Evolutionary conservation across 2,797 vertebrate genomes (phyloP).

Genomic region (Lates japonicus): DNA sequence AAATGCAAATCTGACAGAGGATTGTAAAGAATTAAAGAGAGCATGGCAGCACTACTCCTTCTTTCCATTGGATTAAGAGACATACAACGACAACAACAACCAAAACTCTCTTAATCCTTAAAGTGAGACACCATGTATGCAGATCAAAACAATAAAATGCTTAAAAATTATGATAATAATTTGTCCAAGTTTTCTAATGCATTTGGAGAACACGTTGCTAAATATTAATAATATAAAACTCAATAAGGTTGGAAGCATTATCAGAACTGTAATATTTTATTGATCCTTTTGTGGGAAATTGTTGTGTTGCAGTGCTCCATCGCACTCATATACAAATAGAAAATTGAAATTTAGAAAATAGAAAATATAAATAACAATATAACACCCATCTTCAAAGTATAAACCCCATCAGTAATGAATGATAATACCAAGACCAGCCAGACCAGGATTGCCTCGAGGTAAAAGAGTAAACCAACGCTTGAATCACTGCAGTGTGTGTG

Average conservation of each 20-base stretch:
- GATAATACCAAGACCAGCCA: slow-evolving; percentile 3
- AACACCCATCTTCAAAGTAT: too few relatives aligned
- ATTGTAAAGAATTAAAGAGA: slow-evolving; percentile 32
- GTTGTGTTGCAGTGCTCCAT: too few relatives aligned
- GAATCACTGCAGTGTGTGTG: background rate
- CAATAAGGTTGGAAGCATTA: slow-evolving; percentile 21
- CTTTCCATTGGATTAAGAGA: slow-evolving; percentile 12
- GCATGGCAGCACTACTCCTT: background rate
- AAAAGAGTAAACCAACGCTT: background rate
- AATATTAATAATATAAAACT: slow-evolving; percentile 33
- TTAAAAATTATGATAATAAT: background rate
- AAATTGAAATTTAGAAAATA: too few relatives aligned
- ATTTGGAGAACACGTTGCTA: background rate
- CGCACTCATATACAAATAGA: too few relatives aligned
- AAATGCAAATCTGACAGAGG: slow-evolving; percentile 51
- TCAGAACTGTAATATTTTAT: background rate
- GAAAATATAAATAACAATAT: too few relatives aligned
- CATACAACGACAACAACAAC: background rate
- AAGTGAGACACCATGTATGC: slow-evolving; percentile 8
- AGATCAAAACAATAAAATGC: slow-evolving; percentile 14
- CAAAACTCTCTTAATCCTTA: slow-evolving; percentile 23
- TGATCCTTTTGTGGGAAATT: too few relatives aligned
- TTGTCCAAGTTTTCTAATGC: background rate
- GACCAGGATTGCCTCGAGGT: background rate
- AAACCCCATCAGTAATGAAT: background rate